phyloP scores from a whole-genome alignment of 2,113 vertebrate genomes.

The Ammodytes marinus region DNA sequence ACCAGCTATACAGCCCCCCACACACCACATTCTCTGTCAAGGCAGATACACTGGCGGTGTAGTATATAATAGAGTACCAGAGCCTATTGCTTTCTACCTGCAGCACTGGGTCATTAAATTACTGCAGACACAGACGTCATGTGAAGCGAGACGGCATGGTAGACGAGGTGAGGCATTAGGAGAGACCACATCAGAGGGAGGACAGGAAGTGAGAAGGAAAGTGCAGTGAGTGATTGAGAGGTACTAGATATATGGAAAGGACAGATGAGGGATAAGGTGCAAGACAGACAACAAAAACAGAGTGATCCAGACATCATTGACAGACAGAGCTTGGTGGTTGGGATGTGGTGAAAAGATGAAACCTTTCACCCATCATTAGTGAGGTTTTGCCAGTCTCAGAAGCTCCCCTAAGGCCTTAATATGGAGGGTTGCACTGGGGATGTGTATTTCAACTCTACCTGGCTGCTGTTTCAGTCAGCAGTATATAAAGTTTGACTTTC shows the following conservation, averaged over 20 bases:
- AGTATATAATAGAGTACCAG: conserved; percentile 31
- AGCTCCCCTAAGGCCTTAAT: conserved; percentile 46
- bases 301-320: neutral
- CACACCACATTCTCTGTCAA: conserved; percentile 1
- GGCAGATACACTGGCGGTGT: neutral
- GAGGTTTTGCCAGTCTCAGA: conserved; percentile 51
- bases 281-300: conserved; percentile 5
- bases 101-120: conserved; percentile 40
- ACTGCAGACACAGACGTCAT: conserved; percentile 18
- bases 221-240: conserved; percentile 2
- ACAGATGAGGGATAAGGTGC: conserved; percentile 8
- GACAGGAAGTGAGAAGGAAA: conserved; percentile 3
- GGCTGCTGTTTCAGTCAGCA: conserved; percentile 61
- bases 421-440: conserved; percentile 40
- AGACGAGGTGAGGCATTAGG: neutral
- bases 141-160: conserved; percentile 11
- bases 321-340: conserved; percentile 35
- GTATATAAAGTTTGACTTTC: conserved; percentile 22
- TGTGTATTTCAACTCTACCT: conserved; percentile 65
- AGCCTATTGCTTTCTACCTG: conserved; percentile 24
- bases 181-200: conserved; percentile 2
- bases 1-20: neutral
- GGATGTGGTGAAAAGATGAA: conserved; percentile 68
- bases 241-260: neutral
- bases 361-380: conserved; percentile 70